Evolutionary conservation across 2,888 invertebrate genomes (phyloP).

Genomic region (Tromatobia lineatoria): DNA sequence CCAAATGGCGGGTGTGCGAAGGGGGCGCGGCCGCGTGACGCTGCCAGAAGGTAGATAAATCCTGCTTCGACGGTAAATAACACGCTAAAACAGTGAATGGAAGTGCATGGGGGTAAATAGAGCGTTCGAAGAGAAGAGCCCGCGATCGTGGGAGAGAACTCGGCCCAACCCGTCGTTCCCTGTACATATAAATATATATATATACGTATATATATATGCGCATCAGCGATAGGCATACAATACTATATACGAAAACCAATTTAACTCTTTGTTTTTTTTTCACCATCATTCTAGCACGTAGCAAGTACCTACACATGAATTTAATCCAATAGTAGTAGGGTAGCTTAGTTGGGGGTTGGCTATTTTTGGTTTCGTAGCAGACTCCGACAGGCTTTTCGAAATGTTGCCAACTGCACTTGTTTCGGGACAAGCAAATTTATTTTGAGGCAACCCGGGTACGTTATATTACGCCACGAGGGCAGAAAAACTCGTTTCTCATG

Average conservation of each 20-base stretch:
- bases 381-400: too few relatives aligned
- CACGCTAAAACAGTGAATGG: constrained; percentile 73
- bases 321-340: neutral
- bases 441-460: too few relatives aligned
- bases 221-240: constrained; percentile 4
- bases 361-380: neutral
- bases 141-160: constrained; percentile 40
- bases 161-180: constrained; percentile 60
- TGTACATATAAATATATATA: constrained; percentile 19
- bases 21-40: constrained; percentile 71
- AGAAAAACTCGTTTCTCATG: too few relatives aligned
- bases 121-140: constrained; percentile 51
- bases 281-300: constrained; percentile 19
- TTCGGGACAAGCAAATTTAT: too few relatives aligned
- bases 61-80: constrained; percentile 73
- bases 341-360: neutral
- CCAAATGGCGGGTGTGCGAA: constrained; percentile 37
- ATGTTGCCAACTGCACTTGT: too few relatives aligned
- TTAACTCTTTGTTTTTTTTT: constrained; percentile 27
- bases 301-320: constrained; percentile 10
- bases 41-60: constrained; percentile 72
- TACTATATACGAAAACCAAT: constrained; percentile 40
- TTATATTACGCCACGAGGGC: too few relatives aligned
- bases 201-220: neutral
- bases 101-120: constrained; percentile 66